Evolutionary conservation across 1,140 invertebrate species (phyloP), one percentile per base, ranked within the genome.

Genomic region (Drosophila quadrilineata): DNA sequence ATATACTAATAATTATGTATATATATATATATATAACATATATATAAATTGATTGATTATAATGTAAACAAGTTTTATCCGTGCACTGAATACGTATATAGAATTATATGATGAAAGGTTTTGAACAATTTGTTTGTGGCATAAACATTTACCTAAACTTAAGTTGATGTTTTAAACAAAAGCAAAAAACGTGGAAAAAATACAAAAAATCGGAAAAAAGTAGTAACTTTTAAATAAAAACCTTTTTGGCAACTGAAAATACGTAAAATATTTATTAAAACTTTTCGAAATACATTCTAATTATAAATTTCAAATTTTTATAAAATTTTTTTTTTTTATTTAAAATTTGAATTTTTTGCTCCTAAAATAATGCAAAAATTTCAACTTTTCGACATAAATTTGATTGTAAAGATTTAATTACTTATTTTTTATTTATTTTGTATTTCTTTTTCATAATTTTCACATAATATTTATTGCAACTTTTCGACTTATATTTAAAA

Each of bases 51-150:
- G 45, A 8, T 29, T 41, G 41, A 41, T 26, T 60, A 59, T 63
- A 21, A 58, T 77, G 57, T 70, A 71, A 77, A 85, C 71, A 85
- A 72, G 74, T 86, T 85, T 85, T 85, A 85, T 86, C 79, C 68
- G 71, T 86, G 79, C 79, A 85, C 79, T 85, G 79, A 84, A 74
- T 85, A 84, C n/a, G n/a, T n/a, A n/a, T n/a, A n/a, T n/a, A n/a
- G n/a, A n/a, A n/a, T n/a, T n/a, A n/a, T n/a, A n/a, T n/a, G n/a
- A n/a, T 64, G 60, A 85, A 73, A 73, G 69, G 73, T 84, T 84
- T 84, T 84, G 73, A 82, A n/a, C n/a, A 84, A 85, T 77, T 74
- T 79, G 69, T 70, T 72, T 84, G 77, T 84, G 68, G 59, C 69
- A 71, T 66, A 67, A 74, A 85, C 40, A 69, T 74, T 74, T 87